Percentiles rank a stretch among this genome's conserved stretches.
Evolutionary conservation across 2,797 vertebrate species (phyloP).

Genomic region (Hippopotamyrus pictus): DNA sequence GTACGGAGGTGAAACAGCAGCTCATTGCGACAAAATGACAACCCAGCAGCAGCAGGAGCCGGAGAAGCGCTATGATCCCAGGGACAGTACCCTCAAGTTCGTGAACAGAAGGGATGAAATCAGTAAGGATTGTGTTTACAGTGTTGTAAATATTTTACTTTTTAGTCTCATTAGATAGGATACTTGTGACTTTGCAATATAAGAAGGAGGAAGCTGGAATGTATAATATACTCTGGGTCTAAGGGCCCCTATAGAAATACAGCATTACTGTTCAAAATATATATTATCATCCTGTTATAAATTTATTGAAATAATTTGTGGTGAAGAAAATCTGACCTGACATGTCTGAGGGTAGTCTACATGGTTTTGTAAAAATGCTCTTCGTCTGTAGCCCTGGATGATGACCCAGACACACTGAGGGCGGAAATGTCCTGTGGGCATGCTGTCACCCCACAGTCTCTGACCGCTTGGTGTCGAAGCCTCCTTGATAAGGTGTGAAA

Average conservation of each 20-base stretch:
- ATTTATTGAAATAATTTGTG: neutral
- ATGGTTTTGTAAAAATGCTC: neutral
- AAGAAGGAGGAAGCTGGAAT: neutral
- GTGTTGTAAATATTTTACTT: neutral
- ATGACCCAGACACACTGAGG: constrained; percentile 44
- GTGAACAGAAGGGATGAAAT: constrained; percentile 52
- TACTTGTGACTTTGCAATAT: neutral
- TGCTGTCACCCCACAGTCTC: constrained; percentile 55
- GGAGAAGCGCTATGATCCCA: constrained; percentile 45
- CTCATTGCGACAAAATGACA: constrained; percentile 25
- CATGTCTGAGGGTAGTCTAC: neutral
- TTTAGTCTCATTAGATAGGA: neutral
- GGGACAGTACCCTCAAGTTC: constrained; percentile 52
- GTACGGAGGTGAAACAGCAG: neutral
- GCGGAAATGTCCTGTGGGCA: constrained; percentile 64
- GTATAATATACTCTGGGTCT: neutral
- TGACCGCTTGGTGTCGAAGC: constrained; percentile 59
- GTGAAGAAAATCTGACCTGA: neutral
- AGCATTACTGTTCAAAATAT: neutral
- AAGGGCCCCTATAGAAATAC: neutral
- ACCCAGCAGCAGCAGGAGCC: neutral
- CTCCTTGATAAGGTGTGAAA: constrained; percentile 55
- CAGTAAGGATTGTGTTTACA: constrained; percentile 23
- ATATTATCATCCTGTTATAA: neutral
- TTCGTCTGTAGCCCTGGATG: constrained; percentile 42